Evolutionary conservation across 2,113 vertebrate species (phyloP).

Genomic region (Lepidothrix coronata): DNA sequence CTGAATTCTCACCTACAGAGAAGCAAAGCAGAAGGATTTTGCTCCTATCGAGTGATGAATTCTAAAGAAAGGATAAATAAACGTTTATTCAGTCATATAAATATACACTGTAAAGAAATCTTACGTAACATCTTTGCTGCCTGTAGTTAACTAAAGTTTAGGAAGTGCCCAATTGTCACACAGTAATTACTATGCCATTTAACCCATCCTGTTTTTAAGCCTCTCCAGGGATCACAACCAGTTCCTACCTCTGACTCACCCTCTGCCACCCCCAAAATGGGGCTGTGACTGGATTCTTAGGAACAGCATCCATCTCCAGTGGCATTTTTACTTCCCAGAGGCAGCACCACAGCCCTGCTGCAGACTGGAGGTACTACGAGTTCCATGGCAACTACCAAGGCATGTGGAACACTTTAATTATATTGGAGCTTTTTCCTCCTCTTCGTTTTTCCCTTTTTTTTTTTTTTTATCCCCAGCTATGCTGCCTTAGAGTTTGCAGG

Average conservation of each 20-base stretch:
- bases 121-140: not conserved
- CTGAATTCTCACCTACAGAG: not conserved
- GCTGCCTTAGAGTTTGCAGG: not conserved
- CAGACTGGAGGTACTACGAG: not conserved
- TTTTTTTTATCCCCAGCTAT: not conserved
- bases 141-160: not conserved
- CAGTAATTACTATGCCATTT: not conserved
- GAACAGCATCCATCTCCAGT: not conserved
- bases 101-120: not conserved
- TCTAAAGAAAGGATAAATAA: not conserved
- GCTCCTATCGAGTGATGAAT: not conserved
- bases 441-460: not conserved
- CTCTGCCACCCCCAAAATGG: not conserved
- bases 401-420: not conserved
- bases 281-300: not conserved
- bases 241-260: not conserved
- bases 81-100: not conserved
- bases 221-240: not conserved
- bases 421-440: not conserved
- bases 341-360: not conserved
- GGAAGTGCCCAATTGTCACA: not conserved
- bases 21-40: not conserved
- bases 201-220: conserved; percentile 36
- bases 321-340: not conserved
- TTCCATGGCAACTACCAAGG: not conserved